These are phyloP conservation scores for Eustalomyia histrio DNA, from an alignment of 2,888 invertebrate genomes.

Conservation along the genomic window DNA sequence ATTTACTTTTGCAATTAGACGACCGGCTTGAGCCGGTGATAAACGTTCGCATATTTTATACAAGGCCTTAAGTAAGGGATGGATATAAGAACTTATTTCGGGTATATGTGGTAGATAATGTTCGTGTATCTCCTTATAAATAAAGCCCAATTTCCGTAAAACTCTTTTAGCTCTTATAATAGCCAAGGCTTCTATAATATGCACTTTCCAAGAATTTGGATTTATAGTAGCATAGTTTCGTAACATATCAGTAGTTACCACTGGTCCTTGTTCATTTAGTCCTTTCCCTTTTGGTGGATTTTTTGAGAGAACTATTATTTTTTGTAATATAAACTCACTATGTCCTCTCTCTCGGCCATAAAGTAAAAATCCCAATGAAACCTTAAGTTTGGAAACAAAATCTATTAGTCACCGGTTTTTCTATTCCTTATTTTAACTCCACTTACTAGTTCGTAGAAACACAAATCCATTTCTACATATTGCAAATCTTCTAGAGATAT, in stretches of 20 bases:
- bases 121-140: constrained; percentile 70
- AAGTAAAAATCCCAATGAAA: constrained; percentile 75
- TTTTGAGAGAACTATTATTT: constrained; percentile 69
- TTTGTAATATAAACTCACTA: constrained; percentile 73
- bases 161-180: constrained; percentile 78
- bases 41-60: constrained; percentile 80
- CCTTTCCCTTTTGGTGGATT: constrained; percentile 44
- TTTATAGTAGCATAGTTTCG: constrained; percentile 72
- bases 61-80: constrained; percentile 79
- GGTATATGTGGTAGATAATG: constrained; percentile 77
- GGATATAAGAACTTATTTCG: constrained; percentile 76
- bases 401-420: neutral
- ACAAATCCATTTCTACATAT: constrained; percentile 79
- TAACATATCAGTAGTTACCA: constrained; percentile 65
- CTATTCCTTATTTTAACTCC: neutral
- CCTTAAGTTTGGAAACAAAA: constrained; percentile 65
- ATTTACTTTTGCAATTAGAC: constrained; percentile 69
- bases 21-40: constrained; percentile 71
- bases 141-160: constrained; percentile 78
- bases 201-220: constrained; percentile 78
- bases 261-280: neutral
- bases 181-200: constrained; percentile 81
- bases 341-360: constrained; percentile 72
- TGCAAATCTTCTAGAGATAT: constrained; percentile 74
- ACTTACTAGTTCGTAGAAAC: constrained; percentile 79